Percentiles rank a stretch among this genome's conserved stretches.
These are phyloP conservation scores for Apotomis turbidana DNA, from an alignment of 2,888 invertebrate species.

Conservation along the genomic window DNA sequence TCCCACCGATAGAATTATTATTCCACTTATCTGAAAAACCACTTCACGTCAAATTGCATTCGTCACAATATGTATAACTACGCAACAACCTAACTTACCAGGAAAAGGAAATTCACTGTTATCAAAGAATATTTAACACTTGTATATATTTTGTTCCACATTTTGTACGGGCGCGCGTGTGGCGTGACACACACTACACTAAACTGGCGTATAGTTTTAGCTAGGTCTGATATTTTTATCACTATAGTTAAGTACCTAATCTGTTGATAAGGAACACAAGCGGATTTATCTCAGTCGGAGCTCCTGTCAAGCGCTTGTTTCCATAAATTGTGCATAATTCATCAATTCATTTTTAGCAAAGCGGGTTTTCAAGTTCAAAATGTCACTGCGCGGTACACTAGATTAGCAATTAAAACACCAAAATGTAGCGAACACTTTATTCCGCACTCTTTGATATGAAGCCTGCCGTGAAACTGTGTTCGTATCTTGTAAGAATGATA, in stretches of 20 bases:
- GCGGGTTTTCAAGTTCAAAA: slow-evolving; percentile 19
- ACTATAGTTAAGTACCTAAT: slow-evolving; percentile 59
- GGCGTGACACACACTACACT: slow-evolving; percentile 57
- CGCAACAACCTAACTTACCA: slow-evolving; percentile 65
- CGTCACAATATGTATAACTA: slow-evolving; percentile 40
- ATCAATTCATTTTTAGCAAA: slow-evolving; percentile 27
- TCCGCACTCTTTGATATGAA: slow-evolving; percentile 21
- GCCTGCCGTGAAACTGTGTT: slow-evolving; percentile 11
- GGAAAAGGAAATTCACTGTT: slow-evolving; percentile 71
- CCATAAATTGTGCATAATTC: slow-evolving; percentile 44
- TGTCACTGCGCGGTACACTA: slow-evolving; percentile 8
- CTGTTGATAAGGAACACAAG: slow-evolving; percentile 80
- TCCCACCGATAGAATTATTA: slow-evolving; percentile 90
- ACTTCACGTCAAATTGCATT: slow-evolving; percentile 43
- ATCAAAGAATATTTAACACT: slow-evolving; percentile 76
- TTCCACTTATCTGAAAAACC: slow-evolving; percentile 89
- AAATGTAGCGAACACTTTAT: slow-evolving; percentile 6
- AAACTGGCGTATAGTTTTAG: slow-evolving; percentile 57
- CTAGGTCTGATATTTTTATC: slow-evolving; percentile 74
- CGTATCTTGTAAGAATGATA: slow-evolving; percentile 30
- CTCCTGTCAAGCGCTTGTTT: slow-evolving; percentile 47
- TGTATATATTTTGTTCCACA: slow-evolving; percentile 76
- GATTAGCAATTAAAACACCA: slow-evolving; percentile 6
- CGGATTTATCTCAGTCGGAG: slow-evolving; percentile 67
- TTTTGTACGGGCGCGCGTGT: slow-evolving; percentile 56